Evolutionary conservation across 2,797 vertebrate species (phyloP).

Genomic region (Pseudomugil gertrudae): DNA sequence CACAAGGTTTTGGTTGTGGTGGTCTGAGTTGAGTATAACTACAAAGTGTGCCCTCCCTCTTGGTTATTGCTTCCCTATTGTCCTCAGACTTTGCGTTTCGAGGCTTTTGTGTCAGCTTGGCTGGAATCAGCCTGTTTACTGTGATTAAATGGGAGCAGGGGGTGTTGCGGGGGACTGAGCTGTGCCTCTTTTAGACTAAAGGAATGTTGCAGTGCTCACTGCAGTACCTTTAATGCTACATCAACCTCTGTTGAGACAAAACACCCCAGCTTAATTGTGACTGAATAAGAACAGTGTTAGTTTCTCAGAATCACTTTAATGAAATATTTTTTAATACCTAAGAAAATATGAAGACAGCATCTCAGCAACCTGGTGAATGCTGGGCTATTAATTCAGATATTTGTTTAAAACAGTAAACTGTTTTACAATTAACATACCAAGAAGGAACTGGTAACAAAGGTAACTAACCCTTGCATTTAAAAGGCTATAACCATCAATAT

Average conservation of each 20-base stretch:
- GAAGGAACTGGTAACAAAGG: background rate
- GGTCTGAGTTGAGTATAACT: slow-evolving; percentile 48
- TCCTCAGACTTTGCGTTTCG: slow-evolving; percentile 55
- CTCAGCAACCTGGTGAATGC: background rate
- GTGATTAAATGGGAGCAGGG: slow-evolving; percentile 67
- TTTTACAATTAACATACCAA: background rate
- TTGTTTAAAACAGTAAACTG: background rate
- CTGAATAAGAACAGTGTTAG: background rate
- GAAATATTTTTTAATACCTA: slow-evolving; percentile 45
- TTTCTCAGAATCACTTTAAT: slow-evolving; percentile 17
- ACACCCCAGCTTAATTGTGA: background rate
- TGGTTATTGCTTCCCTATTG: slow-evolving; percentile 62
- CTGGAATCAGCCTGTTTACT: slow-evolving; percentile 62
- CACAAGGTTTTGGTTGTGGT: slow-evolving; percentile 20
- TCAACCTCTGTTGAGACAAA: slow-evolving; percentile 5
- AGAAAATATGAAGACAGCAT: slow-evolving; percentile 16
- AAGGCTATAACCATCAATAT: background rate
- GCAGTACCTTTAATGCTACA: slow-evolving; percentile 21
- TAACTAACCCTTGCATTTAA: background rate
- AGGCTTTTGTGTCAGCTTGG: slow-evolving; percentile 59
- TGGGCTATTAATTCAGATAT: background rate
- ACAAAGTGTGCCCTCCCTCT: slow-evolving; percentile 58
- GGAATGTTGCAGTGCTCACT: slow-evolving; percentile 36
- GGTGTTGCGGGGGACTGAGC: slow-evolving; percentile 41
- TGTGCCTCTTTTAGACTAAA: slow-evolving; percentile 41